Conservation (phyloP, 1,140 invertebrate genomes). For the Sweltsa coloradensis region DNA sequence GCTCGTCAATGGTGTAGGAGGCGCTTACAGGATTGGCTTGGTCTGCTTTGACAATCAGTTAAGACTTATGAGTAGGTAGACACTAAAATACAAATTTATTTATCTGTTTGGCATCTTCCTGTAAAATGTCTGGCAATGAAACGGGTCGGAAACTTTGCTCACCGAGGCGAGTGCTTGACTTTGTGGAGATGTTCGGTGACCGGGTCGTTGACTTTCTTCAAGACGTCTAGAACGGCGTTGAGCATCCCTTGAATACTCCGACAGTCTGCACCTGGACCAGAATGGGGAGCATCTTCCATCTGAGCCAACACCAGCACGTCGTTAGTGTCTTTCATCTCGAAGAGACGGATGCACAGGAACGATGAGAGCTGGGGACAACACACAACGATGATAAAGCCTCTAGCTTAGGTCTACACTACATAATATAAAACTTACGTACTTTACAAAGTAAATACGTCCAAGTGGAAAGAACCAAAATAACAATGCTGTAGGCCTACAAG, state of each 20-base stretch:
- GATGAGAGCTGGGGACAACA: constrained; percentile 53
- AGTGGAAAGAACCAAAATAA: no score
- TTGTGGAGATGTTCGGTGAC: constrained; percentile 65
- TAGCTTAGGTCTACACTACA: no score
- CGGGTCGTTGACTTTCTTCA: constrained; percentile 47
- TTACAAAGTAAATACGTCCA: no score
- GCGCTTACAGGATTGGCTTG: background rate
- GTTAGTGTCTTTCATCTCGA: constrained; percentile 49
- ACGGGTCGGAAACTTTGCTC: constrained; percentile 12
- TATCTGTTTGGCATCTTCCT: background rate
- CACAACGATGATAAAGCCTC: no score
- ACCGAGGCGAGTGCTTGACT: constrained; percentile 70
- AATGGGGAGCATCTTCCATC: constrained; percentile 38
- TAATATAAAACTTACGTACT: no score
- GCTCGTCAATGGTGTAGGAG: background rate
- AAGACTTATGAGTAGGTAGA: background rate
- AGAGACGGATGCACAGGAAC: constrained; percentile 61
- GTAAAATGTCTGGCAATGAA: background rate
- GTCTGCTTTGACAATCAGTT: background rate
- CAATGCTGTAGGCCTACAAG: no score
- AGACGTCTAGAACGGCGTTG: constrained; percentile 41
- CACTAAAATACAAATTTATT: background rate
- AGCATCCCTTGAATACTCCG: constrained; percentile 45
- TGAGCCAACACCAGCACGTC: constrained; percentile 37
- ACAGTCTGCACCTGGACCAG: constrained; percentile 50